Conservation (phyloP, 2,113 vertebrate species). For the Acrocephalus kingi region DNA sequence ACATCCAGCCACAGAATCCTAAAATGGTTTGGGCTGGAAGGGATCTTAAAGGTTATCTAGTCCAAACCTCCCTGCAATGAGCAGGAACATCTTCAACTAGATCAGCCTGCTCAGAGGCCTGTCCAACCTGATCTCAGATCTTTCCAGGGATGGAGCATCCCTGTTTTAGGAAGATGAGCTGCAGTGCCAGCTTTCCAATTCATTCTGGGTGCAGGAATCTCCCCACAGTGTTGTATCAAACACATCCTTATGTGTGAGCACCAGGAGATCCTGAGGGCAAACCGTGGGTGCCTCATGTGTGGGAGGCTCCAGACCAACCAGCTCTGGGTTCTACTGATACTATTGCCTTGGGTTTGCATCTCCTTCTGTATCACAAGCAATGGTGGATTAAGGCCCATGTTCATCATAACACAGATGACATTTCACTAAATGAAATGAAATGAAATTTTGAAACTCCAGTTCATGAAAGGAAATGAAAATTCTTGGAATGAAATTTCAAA, state of each 20-base stretch:
- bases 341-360: not conserved
- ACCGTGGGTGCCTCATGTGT: fast-evolving
- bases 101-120: not conserved
- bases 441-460: not conserved
- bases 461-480: not conserved
- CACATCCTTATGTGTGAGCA: not conserved
- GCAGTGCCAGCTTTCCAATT: not conserved
- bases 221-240: fast-evolving
- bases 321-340: not conserved
- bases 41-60: not conserved
- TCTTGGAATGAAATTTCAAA: not conserved
- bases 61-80: not conserved
- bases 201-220: fast-evolving
- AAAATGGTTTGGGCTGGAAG: not conserved
- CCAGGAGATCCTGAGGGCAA: not conserved
- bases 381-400: not conserved
- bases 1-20: not conserved
- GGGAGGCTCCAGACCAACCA: not conserved
- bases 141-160: not conserved
- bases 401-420: not conserved
- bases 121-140: not conserved
- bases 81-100: not conserved
- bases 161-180: not conserved
- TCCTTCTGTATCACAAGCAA: not conserved
- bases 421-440: not conserved